Evolutionary conservation across 2,113 vertebrate genomes (phyloP), one percentile per base, ranked within the genome.

Genomic region (Acrocephalus arundinaceus): DNA sequence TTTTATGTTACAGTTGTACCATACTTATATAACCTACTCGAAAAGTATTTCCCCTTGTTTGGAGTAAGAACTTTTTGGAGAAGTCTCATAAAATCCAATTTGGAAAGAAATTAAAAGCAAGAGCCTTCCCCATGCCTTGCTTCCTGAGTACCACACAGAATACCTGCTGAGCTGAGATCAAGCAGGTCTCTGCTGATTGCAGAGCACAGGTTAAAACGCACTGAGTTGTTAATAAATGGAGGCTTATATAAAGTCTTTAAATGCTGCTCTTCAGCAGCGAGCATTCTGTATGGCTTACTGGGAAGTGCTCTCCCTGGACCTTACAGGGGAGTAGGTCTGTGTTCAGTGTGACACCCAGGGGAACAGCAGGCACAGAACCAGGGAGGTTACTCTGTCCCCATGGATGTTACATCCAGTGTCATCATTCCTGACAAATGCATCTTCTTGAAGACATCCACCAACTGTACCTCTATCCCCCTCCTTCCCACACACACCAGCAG

Each of bases 1-100:
- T 94, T 93, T 96, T 95, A 87, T 73, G 93, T 85, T 85, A 91
- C 81, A 59, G 87, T 89, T 66, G 70, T 78, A 94, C 80, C 25
- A 4, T 54, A 73, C 89, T 97, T 96, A 92, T 20, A 92, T 87
- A 95, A 95, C 61, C 86, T 70, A 87, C 95, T 94, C 23, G 6
- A 94, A 96, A 92, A 17, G 58, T 96, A 95, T 95, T 97, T 96
- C 89, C 89, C 94, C 94, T 96, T 74, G 54, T 95, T 87, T 89
- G n/a, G 57, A 92, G 90, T 52, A 95, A 89, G 62, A 96, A 25
- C 62, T 82, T 95, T 94, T 82, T 93, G 77, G 72, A 96, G 85
- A 96, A 30, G 86, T 94, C 77, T 96, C 90, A 91, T 54, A 37
- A 92, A 93, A 88, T 90, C 80, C 86, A 78, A 92, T 94, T 92